These are phyloP conservation scores for Catharus bicknelli DNA, from an alignment of 2,113 vertebrate species.

Conservation along the genomic window DNA sequence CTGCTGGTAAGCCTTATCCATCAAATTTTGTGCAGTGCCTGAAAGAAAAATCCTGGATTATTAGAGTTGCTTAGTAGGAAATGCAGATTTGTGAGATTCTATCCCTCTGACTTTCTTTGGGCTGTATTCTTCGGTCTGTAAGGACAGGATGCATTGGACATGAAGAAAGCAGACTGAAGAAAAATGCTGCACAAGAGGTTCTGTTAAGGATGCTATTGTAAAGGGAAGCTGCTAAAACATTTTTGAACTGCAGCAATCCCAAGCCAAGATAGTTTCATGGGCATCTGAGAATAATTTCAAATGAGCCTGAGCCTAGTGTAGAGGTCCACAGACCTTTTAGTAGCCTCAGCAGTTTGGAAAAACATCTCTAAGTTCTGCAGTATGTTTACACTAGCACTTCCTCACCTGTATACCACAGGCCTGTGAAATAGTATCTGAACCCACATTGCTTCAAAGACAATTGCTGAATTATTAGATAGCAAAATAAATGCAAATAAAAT, in stretches of 20 bases:
- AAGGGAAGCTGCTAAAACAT: neutral
- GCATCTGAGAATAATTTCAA: neutral
- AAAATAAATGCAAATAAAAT: neutral
- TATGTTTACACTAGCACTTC: neutral
- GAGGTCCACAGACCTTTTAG: neutral
- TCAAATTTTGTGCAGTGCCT: neutral
- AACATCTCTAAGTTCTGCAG: neutral
- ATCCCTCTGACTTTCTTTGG: neutral
- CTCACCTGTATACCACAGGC: neutral
- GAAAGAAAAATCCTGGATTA: conserved; percentile 24
- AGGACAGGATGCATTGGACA: neutral
- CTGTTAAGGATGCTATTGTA: neutral
- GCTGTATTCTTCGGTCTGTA: neutral
- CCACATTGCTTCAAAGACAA: neutral
- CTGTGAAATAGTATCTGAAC: neutral
- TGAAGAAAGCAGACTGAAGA: neutral
- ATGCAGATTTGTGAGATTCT: neutral
- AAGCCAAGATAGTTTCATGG: neutral
- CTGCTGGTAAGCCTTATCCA: neutral
- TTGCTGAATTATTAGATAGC: neutral
- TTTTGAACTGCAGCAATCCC: neutral
- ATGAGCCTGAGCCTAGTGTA: neutral
- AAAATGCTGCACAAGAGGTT: neutral
- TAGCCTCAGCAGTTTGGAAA: neutral
- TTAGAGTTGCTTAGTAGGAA: neutral